Conservation (phyloP, 2,797 vertebrate species). For the Malacoraja senta region DNA sequence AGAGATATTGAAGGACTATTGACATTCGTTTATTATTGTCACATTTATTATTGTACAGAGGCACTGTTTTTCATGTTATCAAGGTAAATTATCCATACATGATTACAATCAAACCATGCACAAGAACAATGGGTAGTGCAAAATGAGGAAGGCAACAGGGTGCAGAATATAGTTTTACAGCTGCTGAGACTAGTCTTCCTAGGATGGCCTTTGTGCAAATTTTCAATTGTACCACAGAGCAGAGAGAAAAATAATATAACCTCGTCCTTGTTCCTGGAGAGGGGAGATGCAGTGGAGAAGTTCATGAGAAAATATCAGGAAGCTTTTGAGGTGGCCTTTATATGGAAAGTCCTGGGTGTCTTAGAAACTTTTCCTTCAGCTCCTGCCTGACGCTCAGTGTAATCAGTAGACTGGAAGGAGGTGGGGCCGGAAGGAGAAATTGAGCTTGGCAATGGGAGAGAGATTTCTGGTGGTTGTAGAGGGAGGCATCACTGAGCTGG, state of each 20-base stretch:
- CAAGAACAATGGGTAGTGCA: too few relatives aligned
- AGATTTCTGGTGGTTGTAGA: background rate
- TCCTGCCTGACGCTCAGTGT: background rate
- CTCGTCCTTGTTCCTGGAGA: too few relatives aligned
- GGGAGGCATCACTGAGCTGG: too few relatives aligned
- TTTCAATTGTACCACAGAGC: background rate
- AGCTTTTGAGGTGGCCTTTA: background rate
- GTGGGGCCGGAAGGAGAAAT: background rate
- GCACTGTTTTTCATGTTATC: too few relatives aligned
- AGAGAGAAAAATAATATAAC: background rate
- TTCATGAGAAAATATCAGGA: background rate
- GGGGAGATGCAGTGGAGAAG: background rate
- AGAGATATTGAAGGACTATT: background rate
- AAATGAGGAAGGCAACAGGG: too few relatives aligned
- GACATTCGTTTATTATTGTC: background rate
- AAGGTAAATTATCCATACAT: too few relatives aligned
- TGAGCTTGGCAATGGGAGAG: background rate
- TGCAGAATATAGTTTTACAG: too few relatives aligned
- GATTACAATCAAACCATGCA: too few relatives aligned
- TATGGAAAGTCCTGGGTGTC: background rate
- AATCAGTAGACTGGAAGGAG: background rate
- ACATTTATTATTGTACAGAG: too few relatives aligned
- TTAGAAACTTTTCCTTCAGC: background rate
- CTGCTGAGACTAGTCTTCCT: too few relatives aligned
- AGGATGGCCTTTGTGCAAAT: background rate